Percentiles rank a stretch among this genome's conserved stretches.
Evolutionary conservation across 2,888 invertebrate species (phyloP).

Genomic region (Amiota mariae): DNA sequence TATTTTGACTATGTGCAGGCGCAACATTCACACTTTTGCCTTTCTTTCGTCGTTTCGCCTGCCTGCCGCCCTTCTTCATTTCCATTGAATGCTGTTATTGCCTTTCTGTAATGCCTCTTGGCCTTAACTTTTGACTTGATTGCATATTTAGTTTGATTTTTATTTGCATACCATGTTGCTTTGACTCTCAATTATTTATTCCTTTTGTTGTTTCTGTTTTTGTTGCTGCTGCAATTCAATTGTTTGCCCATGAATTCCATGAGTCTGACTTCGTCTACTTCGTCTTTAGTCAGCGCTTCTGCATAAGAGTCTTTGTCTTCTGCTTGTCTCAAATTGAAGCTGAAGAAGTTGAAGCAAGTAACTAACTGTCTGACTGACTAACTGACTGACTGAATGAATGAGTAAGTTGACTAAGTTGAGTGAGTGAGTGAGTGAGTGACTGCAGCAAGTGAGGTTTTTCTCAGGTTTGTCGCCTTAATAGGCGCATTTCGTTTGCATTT

Average conservation of each 20-base stretch:
- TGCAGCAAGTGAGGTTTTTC: slow-evolving; percentile 35
- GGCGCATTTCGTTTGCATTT: slow-evolving; percentile 67
- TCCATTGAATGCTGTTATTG: not conserved
- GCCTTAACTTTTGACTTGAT: slow-evolving; percentile 46
- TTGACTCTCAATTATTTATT: slow-evolving; percentile 64
- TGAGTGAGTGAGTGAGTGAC: slow-evolving; percentile 15
- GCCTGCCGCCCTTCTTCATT: not conserved
- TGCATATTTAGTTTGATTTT: slow-evolving; percentile 55
- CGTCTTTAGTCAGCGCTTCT: not conserved
- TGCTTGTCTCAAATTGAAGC: slow-evolving; percentile 1
- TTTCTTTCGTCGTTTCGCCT: not conserved
- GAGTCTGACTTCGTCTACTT: not conserved
- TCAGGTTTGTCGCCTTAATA: slow-evolving; percentile 66
- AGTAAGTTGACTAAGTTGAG: too few species aligned
- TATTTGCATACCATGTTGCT: slow-evolving; percentile 57
- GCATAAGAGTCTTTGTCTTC: not conserved
- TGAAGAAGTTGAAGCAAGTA: not conserved
- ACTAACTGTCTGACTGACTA: not conserved
- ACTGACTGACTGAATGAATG: not conserved
- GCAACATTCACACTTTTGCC: slow-evolving; percentile 32
- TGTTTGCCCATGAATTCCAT: slow-evolving; percentile 48
- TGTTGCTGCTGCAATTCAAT: slow-evolving; percentile 57
- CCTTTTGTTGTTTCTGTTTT: slow-evolving; percentile 27
- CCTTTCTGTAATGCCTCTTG: slow-evolving; percentile 18
- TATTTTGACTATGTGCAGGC: not conserved